Evolutionary conservation across 2,888 invertebrate species (phyloP), one percentile per base, ranked within the genome.

Genomic region (Drosophila heteroneura): DNA sequence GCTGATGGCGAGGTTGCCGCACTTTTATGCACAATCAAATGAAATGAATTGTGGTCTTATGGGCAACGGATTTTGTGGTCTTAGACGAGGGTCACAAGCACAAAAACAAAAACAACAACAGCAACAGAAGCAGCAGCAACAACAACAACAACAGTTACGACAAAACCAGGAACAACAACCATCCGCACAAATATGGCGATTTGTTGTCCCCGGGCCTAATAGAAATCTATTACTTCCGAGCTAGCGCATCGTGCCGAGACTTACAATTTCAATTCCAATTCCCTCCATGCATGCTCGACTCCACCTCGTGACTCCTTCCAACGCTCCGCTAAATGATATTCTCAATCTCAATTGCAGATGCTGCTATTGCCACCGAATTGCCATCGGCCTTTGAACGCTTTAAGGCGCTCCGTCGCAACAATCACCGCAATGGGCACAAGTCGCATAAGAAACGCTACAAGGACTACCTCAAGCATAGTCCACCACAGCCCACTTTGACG

Each of bases 401-500:
- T 63, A 93, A 93, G 79, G 89, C 90, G 19, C 70, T 88, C 67
- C 87, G 91, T 57, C 89, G 92, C 54, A 92, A 85, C 74, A 90
- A 73, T 77, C 91, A 86, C 77, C 90, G 88, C 39, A 90, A 88
- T 56, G 93, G 92, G 2, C 93, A 93, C 84, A 93, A 91, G 85
- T 90, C 73, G 14, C 92, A 93, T 79, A 93, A 93, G 82, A 93
- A 93, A 76, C 91, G 90, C 65, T 92, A 92, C 77, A 92, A 92
- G 85, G 92, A 92, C 77, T 92, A 90, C 69, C 71, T 92, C 39
- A 88, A 73, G 77, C 81, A 76, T 66, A 58, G 44, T 28, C 53
- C 70, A 35, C 67, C 44, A 28, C 60, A 22, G n/a, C 19, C 56
- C 26, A 57, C 57, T 4, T 30, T 76, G 22, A 47, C 74, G 10